Base-by-base conservation (phyloP, 2,888 invertebrate species). In the Venustoraphidia nigricollis region DNA sequence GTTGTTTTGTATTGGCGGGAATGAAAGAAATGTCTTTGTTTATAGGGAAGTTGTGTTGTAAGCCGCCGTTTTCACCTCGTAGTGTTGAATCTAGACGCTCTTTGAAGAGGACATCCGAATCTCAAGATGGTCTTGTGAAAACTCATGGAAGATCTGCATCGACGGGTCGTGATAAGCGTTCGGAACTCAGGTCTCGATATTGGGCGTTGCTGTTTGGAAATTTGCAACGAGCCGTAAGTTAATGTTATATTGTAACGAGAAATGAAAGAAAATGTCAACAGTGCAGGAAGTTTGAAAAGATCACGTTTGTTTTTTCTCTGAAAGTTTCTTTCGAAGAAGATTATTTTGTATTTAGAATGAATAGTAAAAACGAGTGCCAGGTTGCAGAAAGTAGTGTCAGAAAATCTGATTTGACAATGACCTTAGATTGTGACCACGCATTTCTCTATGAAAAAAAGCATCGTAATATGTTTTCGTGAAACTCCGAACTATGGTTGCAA, bases 161-260 rank as follows among this genome's bases (percentile, higher is more conserved):
- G 1, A 88, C 89, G 1, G 90, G 90, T 9, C 72, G 90, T 9
- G 90, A 90, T 63, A 89, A 88, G 66, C 80, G 83, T 56, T 85
- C 87, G 42, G 94, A 94, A 66, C 69, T 93, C 8, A 78, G 92
- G 53, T 92, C 94, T 0, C 70, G 94, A 38, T 94, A 96, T 65
- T 97, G 96, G 97, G 92, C 93, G 0, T 77, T 93, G 57, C 71
- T 96, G 43, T 94, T 96, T 66, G 94, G 94, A 36, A 95, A 94
- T 66, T 70, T 97, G 47, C 88, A 93, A 65, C 72, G 92, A 56
- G 89, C 95, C 37, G 89, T 83, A 50, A 68, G 72, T 67, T 45
- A 38, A 40, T 10, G 35, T 11, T n/a, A 14, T 36, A 39, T 34
- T 48, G 34, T 39, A 37, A 10, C 13, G 13, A 35, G 42, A 42